phyloP scores from a whole-genome alignment of 2,113 vertebrate species.

The Condylura cristata region DNA sequence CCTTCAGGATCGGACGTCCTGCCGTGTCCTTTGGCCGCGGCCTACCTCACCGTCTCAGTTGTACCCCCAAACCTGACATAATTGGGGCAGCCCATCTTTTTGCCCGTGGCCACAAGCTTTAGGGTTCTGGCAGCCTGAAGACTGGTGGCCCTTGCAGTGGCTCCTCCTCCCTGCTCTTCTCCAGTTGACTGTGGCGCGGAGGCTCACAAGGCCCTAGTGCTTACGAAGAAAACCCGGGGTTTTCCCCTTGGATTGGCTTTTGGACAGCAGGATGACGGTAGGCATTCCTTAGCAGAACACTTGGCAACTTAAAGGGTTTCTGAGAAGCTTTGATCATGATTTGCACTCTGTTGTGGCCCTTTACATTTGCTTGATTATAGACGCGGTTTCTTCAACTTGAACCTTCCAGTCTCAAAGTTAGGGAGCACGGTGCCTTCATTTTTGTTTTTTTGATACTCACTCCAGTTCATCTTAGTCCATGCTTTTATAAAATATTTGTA shows the following conservation, averaged over 20 bases:
- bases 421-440: not conserved
- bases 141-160: not conserved
- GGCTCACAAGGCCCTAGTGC: not conserved
- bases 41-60: not conserved
- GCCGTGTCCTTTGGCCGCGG: not conserved
- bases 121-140: not conserved
- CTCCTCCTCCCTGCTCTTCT: not conserved
- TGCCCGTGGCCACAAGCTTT: not conserved
- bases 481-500: not conserved
- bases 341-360: not conserved
- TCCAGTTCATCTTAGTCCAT: not conserved
- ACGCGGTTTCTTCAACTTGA: not conserved
- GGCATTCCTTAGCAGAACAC: not conserved
- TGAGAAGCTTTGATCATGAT: not conserved
- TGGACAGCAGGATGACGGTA: not conserved
- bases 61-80: conserved; percentile 1
- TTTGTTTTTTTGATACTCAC: not conserved
- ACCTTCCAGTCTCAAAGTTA: not conserved
- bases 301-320: not conserved
- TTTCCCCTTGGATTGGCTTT: not conserved
- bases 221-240: not conserved
- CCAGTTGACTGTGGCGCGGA: not conserved
- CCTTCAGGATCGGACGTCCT: not conserved
- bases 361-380: not conserved
- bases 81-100: not conserved